Conservation (phyloP, 2,888 invertebrate genomes). For the Eurytoma adleriae region DNA sequence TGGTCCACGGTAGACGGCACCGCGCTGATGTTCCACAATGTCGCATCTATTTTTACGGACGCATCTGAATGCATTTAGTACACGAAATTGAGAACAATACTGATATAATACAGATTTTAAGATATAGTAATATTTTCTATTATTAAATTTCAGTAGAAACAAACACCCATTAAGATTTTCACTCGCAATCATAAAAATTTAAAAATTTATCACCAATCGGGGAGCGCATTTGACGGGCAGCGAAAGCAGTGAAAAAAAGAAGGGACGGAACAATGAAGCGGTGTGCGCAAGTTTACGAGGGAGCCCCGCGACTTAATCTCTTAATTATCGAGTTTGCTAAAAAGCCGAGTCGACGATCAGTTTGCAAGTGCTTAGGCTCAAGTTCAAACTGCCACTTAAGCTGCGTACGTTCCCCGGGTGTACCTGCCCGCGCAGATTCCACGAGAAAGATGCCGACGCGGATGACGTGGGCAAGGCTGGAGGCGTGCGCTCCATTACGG, state of each 20-base stretch:
- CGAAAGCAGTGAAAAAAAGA: no score
- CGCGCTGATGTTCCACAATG: no score
- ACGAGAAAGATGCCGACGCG: conserved; percentile 49
- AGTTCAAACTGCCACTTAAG: conserved; percentile 29
- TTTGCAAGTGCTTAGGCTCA: conserved; percentile 36
- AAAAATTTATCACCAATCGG: no score
- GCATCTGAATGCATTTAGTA: not conserved
- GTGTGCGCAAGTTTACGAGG: no score
- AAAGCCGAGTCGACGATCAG: conserved; percentile 20
- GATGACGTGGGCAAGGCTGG: conserved; percentile 67
- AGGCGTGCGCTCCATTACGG: conserved; percentile 72
- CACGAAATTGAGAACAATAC: not conserved
- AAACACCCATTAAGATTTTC: no score
- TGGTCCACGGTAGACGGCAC: no score
- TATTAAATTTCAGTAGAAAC: no score
- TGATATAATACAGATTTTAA: no score
- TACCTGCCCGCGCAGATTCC: conserved; percentile 17
- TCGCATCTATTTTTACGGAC: not conserved
- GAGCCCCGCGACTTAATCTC: conserved; percentile 24
- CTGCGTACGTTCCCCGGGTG: not conserved
- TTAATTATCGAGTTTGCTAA: conserved; percentile 33
- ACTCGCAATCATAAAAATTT: no score
- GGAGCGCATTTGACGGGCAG: no score
- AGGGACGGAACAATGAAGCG: no score
- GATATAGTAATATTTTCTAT: no score